phyloP scores from a whole-genome alignment of 1,140 invertebrate species.

The Drosophila oshimai region DNA sequence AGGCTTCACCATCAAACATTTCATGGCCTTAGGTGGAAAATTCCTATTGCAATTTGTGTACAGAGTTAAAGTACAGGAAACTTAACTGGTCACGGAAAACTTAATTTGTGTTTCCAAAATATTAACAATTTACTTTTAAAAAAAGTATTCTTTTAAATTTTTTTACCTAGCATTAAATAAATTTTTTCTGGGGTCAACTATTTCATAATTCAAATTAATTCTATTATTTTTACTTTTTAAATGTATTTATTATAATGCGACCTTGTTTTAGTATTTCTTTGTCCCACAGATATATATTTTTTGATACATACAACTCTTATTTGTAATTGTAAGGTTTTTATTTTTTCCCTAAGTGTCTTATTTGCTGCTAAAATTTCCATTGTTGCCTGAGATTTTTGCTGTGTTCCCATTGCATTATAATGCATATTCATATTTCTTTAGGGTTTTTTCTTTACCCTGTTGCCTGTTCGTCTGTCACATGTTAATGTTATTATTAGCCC shows the following conservation, averaged over 20 bases:
- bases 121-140: no score
- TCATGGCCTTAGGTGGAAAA: not conserved
- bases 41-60: conserved; percentile 1
- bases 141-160: no score
- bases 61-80: not conserved
- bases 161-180: no score
- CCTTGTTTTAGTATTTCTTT: not conserved
- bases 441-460: not conserved
- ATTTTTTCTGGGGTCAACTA: no score
- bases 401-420: conserved; percentile 12
- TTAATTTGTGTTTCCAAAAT: not conserved
- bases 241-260: no score
- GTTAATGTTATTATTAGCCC: conserved; percentile 41
- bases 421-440: conserved; percentile 36
- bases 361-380: not conserved
- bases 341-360: not conserved
- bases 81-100: not conserved
- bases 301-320: no score
- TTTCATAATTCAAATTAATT: no score
- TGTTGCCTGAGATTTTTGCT: not conserved
- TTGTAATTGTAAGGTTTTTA: not conserved
- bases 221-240: no score
- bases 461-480: conserved; percentile 17
- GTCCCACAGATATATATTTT: not conserved
- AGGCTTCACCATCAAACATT: conserved; percentile 20